Conservation (phyloP, 1,140 invertebrate species). For the Dendrolimus kikuchii region DNA sequence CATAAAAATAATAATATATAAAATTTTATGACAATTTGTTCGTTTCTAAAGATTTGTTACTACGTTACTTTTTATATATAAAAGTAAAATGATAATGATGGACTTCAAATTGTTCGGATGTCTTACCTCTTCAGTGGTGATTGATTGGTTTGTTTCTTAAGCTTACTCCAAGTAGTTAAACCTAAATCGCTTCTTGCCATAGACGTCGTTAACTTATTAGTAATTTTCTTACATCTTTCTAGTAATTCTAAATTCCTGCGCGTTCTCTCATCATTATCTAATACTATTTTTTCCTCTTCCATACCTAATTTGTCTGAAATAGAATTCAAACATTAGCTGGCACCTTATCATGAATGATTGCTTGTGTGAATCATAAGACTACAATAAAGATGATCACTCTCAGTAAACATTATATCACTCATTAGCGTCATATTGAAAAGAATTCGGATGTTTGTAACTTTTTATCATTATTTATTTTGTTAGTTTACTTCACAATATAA, state of each 20-base stretch:
- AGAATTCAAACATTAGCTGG: slow-evolving; percentile 24
- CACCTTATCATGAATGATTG: slow-evolving; percentile 35
- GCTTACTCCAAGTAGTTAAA: slow-evolving; percentile 88
- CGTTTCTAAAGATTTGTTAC: no score
- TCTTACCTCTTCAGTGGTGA: slow-evolving; percentile 65
- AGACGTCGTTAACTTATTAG: slow-evolving; percentile 76
- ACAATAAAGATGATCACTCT: slow-evolving; percentile 25
- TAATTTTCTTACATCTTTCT: slow-evolving; percentile 69
- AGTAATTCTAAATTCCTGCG: slow-evolving; percentile 71
- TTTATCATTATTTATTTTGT: no score
- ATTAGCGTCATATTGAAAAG: slow-evolving; percentile 2
- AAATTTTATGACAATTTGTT: no score
- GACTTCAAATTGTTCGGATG: no score
- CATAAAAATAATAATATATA: no score
- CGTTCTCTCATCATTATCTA: slow-evolving; percentile 70
- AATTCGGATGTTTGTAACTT: no score
- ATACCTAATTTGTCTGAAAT: slow-evolving; percentile 66
- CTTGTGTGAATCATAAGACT: slow-evolving; percentile 18
- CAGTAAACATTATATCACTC: slow-evolving; percentile 33
- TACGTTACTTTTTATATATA: no score
- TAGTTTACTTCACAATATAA: no score
- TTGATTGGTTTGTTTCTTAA: slow-evolving; percentile 76
- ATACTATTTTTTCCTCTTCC: slow-evolving; percentile 51
- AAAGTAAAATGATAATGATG: no score
- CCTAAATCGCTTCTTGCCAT: slow-evolving; percentile 89